These are phyloP conservation scores for Grammatotria lemairii DNA, from an alignment of 2,113 vertebrate species.

Conservation along the genomic window DNA sequence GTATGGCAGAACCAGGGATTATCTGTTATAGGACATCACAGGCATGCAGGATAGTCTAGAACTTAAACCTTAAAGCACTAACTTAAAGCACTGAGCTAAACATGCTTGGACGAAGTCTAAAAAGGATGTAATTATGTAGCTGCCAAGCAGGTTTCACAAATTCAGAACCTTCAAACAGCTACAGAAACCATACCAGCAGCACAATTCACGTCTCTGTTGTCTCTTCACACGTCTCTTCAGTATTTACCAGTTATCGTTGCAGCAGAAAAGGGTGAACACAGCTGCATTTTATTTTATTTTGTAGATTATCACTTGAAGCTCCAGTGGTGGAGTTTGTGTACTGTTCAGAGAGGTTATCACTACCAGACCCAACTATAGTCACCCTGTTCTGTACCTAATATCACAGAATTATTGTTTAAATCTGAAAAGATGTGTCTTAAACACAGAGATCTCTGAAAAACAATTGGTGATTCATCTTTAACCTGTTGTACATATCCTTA, in stretches of 20 bases:
- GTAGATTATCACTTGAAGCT: neutral
- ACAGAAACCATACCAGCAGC: neutral
- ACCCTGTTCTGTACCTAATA: neutral
- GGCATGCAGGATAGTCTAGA: neutral
- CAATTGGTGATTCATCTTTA: neutral
- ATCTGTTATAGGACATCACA: neutral
- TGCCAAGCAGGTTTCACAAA: neutral
- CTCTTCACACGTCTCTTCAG: neutral
- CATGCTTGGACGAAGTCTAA: neutral
- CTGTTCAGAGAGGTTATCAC: neutral
- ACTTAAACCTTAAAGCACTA: neutral
- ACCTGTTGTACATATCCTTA: neutral
- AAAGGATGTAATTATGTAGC: neutral
- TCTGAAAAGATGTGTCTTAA: neutral
- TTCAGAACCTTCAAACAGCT: neutral
- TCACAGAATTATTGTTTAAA: neutral
- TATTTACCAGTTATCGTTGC: neutral
- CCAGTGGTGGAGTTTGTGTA: neutral
- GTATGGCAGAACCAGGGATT: neutral
- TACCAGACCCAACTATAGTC: neutral
- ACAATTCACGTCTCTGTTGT: neutral
- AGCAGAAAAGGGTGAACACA: neutral
- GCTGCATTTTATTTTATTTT: neutral
- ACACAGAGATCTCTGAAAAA: neutral
- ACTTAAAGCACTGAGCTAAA: neutral